Base-by-base conservation (phyloP, 2,797 vertebrate genomes). In the Trichosurus vulpecula region DNA sequence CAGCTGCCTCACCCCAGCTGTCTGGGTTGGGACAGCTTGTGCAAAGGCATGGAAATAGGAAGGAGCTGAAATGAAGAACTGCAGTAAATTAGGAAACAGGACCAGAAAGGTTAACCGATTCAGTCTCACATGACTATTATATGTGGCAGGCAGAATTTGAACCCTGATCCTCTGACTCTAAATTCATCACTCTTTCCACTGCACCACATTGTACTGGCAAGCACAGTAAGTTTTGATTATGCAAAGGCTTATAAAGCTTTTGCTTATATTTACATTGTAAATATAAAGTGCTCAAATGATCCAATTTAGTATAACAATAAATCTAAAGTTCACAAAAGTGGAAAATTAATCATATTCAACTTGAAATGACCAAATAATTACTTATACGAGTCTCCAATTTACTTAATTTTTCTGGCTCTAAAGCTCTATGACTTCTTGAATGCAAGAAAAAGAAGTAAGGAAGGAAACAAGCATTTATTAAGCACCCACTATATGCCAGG, bases 341-440 rank as follows among this genome's bases (percentile, higher is more conserved):
- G 95, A 97, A 98, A 98, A 97, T 95, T 95, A 93, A 90, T 97
- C 22, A 25, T 96, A 87, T 95, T 97, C 8, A 1, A 61, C 93
- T 97, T 98, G 96, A 93, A 94, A 54, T 98, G 97, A 98, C 54
- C 52, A 95, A 97, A 97, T 96, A 96, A 92, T 98, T 95, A 56
- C 6, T n/a, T 94, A 6, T 94, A 92, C 52, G 91, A 91, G 30
- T 11, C 12, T 4, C 56, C 52, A 53, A 74, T 91, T 74, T 52
- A 11, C 2, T 56, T 31, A 53, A 47, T 95, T 92, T 92, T 95
- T 93, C 94, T 95, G 29, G 56, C 31, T 57, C 16, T 93, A 90
- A 54, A 87, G 74, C 87, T 87, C 41, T 87, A 81, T 25, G 19
- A 41, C n/a, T 81, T 81, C n/a, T 81, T 81, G 19, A 47, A 81